A percentile compares a stretch with the other conserved stretches of the same genome.
phyloP scores from a whole-genome alignment of 2,113 vertebrate species.

The Procavia capensis region DNA sequence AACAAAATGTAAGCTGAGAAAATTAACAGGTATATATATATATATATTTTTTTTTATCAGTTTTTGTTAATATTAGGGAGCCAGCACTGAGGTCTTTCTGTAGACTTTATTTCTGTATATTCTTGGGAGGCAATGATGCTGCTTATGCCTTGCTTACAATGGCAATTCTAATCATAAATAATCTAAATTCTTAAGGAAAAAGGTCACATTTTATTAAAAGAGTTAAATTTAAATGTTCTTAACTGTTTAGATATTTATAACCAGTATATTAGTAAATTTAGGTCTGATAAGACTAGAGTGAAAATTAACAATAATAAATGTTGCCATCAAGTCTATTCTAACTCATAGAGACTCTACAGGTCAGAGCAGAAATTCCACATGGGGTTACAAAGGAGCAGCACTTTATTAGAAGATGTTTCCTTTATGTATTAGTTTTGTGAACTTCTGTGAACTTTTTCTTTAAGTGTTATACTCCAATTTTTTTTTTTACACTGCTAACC shows the following conservation, averaged over 20 bases:
- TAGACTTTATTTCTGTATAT: not conserved
- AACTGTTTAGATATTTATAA: not conserved
- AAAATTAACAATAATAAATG: not conserved
- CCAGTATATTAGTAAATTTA: not conserved
- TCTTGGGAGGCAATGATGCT: not conserved
- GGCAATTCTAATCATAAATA: not conserved
- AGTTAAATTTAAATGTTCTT: constrained; percentile 22
- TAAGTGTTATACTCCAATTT: too few relatives aligned
- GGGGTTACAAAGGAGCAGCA: too few relatives aligned
- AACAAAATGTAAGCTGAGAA: constrained; percentile 53
- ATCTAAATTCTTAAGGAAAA: not conserved
- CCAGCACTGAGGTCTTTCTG: not conserved
- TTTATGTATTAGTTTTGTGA: too few relatives aligned
- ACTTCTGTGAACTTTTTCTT: too few relatives aligned
- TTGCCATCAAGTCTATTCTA: not conserved
- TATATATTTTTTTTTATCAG: not conserved
- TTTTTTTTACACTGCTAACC: not conserved
- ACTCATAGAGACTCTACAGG: too few relatives aligned
- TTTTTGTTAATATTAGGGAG: not conserved
- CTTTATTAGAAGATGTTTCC: too few relatives aligned
- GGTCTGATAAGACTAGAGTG: not conserved
- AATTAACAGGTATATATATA: too few relatives aligned
- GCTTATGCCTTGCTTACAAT: not conserved
- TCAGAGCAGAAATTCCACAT: too few relatives aligned
- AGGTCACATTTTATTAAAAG: not conserved